Conservation (phyloP, 64 coral and sea anemone species). For the Anthopleura sola region DNA sequence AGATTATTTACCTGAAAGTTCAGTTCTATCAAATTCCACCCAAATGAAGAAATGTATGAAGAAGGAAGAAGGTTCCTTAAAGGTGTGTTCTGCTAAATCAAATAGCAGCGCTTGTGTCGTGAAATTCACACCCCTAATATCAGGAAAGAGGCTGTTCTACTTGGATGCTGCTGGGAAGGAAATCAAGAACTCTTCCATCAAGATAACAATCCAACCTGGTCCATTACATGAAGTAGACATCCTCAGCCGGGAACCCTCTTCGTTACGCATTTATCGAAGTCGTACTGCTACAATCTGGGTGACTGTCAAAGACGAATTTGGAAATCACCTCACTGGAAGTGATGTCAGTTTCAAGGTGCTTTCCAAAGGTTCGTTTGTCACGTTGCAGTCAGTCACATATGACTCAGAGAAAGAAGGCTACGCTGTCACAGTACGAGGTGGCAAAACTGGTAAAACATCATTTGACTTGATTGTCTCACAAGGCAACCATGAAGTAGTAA, state of each 20-base stretch:
- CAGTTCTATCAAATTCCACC: neutral
- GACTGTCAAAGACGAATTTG: neutral
- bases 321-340: neutral
- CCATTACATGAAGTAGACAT: neutral
- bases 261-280: neutral
- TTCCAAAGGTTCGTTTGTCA: neutral
- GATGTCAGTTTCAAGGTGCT: neutral
- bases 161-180: neutral
- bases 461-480: neutral
- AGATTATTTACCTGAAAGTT: too few relatives aligned
- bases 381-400: neutral
- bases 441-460: neutral
- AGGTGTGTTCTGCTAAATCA: neutral
- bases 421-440: neutral
- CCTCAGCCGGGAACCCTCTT: neutral
- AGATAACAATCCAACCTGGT: neutral
- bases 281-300: neutral
- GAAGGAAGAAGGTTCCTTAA: neutral
- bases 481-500: neutral
- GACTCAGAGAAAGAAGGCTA: neutral
- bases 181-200: neutral
- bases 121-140: neutral
- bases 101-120: neutral
- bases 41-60: neutral
- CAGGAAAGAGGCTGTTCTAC: neutral